Base-by-base conservation (phyloP, 2,888 invertebrate genomes). In the Protonemura montana region DNA sequence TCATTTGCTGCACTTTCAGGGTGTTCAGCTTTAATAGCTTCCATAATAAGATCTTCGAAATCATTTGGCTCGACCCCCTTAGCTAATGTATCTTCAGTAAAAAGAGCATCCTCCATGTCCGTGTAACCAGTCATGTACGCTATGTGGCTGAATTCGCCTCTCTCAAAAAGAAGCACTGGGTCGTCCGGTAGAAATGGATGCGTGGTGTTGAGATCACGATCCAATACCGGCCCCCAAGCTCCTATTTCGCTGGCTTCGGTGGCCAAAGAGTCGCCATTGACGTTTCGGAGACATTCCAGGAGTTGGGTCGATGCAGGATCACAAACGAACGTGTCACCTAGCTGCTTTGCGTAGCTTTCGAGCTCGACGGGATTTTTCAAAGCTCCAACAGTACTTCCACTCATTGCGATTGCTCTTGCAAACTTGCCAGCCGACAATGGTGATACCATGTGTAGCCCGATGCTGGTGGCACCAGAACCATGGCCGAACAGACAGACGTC, bases 401-500 rank as follows among this genome's bases (percentile, higher is more conserved):
- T 96, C 96, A 97, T 96, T 21, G 95, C 94, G 85, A 97, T 96
- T 0, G 95, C 96, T 90, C 95, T 96, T 91, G 92, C 89, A 89
- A 97, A 97, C 82, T 95, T 93, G 29, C 94, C 95, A 77, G 87
- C 89, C 76, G 92, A 91, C 81, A 90, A 87, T 0, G 92, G 91
- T 80, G 92, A 92, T 41, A 95, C 92, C 90, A 96, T 92, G 90
- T 97, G 97, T 0, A 97, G 91, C 0, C 95, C 96, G 3, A 96
- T 95, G 90, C 97, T 96, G 0, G 95, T 93, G 0, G 95, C 96
- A 0, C 97, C 97, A 0, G 96, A 94, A 77, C 96, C 96, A 89
- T 97, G 96, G 0, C 97, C 97, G 91, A 95, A 95, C 85, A 97
- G 92, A 86, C 95, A 95, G 16, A 97, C 94, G 88, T 96, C 95